A percentile compares a stretch with the other conserved stretches of the same genome.
Evolutionary conservation across 1,140 invertebrate genomes (phyloP).

Genomic region (Geopemphigus sp.): DNA sequence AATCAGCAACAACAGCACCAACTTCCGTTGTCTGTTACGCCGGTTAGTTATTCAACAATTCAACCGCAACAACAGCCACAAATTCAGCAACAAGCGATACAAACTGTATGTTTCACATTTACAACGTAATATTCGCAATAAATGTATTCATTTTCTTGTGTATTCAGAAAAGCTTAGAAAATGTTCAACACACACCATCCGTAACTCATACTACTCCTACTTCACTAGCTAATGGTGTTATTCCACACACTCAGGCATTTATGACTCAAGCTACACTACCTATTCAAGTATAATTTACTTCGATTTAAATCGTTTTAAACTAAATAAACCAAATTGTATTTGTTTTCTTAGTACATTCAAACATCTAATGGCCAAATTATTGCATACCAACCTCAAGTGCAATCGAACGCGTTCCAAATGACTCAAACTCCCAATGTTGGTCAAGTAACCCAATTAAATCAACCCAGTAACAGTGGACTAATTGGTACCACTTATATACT

Average conservation of each 20-base stretch:
- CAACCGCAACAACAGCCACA: constrained; percentile 39
- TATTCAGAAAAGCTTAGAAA: constrained; percentile 46
- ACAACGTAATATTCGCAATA: background rate
- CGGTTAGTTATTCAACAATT: constrained; percentile 41
- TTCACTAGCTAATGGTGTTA: constrained; percentile 42
- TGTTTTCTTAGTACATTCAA: constrained; percentile 48
- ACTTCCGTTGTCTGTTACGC: constrained; percentile 34
- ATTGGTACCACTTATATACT: constrained; percentile 40
- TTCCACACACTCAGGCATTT: constrained; percentile 56
- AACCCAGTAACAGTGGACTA: constrained; percentile 12
- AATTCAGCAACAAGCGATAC: constrained; percentile 40
- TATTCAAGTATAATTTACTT: constrained; percentile 32
- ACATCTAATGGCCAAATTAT: constrained; percentile 49
- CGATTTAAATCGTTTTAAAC: background rate
- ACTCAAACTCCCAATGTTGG: constrained; percentile 35
- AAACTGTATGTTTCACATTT: constrained; percentile 26
- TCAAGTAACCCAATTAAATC: constrained; percentile 33
- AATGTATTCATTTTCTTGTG: background rate
- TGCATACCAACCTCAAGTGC: constrained; percentile 30
- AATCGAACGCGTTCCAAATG: constrained; percentile 47
- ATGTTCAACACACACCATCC: constrained; percentile 40
- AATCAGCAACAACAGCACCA: constrained; percentile 44
- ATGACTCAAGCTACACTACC: constrained; percentile 49
- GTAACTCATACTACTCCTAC: constrained; percentile 47
- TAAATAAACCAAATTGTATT: constrained; percentile 9